Evolutionary conservation across 1,140 invertebrate genomes (phyloP), one percentile per base, ranked within the genome.

Genomic region (Leptinotarsa undecemlineata): DNA sequence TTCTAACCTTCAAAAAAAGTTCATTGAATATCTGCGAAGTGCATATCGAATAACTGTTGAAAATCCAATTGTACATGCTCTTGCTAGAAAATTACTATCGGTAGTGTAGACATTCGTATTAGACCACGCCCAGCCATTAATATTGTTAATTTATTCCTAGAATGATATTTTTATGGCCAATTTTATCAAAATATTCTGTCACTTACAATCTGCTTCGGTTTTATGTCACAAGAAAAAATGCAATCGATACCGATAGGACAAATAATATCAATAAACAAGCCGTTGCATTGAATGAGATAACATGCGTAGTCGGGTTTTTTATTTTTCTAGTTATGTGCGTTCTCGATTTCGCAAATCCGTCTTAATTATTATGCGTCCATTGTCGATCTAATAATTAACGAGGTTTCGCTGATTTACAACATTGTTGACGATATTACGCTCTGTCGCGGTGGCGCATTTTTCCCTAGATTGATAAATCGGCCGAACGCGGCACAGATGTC

Each of bases 401-500:
- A 17, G n/a, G 51, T 57, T 57, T 57, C 51, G 51, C 6, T 57
- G 51, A 57, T 57, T 57, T n/a, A 57, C 51, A 57, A 57, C 14
- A 57, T 57, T 57, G 51, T 57, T 57, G 51, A 17, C 51, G 51
- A 19, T 57, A 57, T 17, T 57, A n/a, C 4, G 51, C 14, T 42
- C 33, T 57, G 51, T 57, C 51, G 51, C 14, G 51, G n/a, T 57
- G 4, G n/a, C n/a, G 51, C 51, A 57, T 57, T 57, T 57, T 57
- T 57, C 11, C 8, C 15, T 57, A 19, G 51, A 57, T 57, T 57
- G 14, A 57, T 57, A 17, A 42, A 57, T 57, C 15, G n/a, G 6
- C n/a, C n/a, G 51, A 57, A 57, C n/a, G 51, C 51, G 51, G n/a
- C 51, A 15, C 51, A 57, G 51, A 57, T n/a, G 51, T 57, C 51